A percentile compares a stretch with the other conserved stretches of the same genome.
These are phyloP conservation scores for Henicopernis longicauda DNA, from an alignment of 2,113 vertebrate species.

Conservation along the genomic window DNA sequence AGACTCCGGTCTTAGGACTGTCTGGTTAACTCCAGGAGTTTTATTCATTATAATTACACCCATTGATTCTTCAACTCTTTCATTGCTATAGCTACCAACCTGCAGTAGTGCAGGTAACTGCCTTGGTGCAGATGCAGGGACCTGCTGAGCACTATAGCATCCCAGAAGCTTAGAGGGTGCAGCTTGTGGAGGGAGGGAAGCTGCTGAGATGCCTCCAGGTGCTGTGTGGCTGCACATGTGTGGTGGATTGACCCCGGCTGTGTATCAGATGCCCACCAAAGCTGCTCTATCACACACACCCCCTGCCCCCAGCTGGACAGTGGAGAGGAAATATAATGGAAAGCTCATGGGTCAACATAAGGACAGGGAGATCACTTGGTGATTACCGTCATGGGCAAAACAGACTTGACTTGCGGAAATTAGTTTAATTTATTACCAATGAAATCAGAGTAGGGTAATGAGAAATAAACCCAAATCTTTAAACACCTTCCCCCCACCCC, in stretches of 20 bases:
- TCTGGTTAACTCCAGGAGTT: background rate
- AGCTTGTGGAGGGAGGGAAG: background rate
- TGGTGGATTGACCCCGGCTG: background rate
- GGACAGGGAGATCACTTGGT: background rate
- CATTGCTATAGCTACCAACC: background rate
- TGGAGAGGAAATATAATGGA: too few relatives aligned
- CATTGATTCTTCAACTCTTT: background rate
- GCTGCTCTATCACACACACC: background rate
- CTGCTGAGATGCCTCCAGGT: background rate
- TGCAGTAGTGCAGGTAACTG: background rate
- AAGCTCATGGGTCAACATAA: too few relatives aligned
- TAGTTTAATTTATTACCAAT: background rate
- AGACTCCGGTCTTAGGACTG: background rate
- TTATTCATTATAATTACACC: background rate
- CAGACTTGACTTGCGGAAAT: background rate
- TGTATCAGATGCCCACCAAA: background rate
- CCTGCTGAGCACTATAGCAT: background rate
- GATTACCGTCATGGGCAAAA: background rate
- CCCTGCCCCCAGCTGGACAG: too few relatives aligned
- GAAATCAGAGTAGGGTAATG: background rate
- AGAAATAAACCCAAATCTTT: background rate
- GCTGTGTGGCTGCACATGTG: background rate
- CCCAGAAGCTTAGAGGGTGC: background rate
- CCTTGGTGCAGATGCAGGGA: background rate
- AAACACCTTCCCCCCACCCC: background rate